These are phyloP conservation scores for Tetraneura akinire DNA, from an alignment of 1,140 invertebrate genomes.

Conservation along the genomic window DNA sequence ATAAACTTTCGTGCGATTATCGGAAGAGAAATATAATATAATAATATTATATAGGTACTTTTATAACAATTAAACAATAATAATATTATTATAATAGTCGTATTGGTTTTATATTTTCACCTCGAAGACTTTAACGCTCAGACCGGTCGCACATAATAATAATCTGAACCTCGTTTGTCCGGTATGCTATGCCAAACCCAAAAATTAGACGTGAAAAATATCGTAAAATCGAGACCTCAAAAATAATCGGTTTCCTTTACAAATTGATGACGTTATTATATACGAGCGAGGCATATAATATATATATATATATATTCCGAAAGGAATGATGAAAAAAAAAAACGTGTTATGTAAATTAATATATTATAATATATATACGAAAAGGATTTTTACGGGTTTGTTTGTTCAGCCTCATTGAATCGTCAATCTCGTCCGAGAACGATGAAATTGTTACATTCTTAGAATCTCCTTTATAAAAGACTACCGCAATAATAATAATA, in stretches of 20 bases:
- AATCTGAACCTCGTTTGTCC: conserved; percentile 23
- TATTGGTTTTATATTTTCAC: neutral
- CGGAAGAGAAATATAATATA: neutral
- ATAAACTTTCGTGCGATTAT: neutral
- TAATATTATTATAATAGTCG: neutral
- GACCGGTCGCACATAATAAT: conserved; percentile 4
- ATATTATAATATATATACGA: neutral
- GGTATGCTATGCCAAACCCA: neutral
- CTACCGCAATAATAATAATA: conserved; percentile 24
- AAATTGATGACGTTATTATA: conserved; percentile 50
- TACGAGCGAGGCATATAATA: no score
- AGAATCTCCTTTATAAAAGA: neutral
- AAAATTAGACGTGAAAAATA: conserved; percentile 29
- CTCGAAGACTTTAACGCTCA: conserved; percentile 23
- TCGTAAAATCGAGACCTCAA: conserved; percentile 13
- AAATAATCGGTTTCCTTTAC: conserved; percentile 40
- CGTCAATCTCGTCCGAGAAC: conserved; percentile 11
- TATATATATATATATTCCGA: neutral
- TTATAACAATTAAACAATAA: no score
- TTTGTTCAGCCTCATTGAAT: conserved; percentile 45
- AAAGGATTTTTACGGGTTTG: conserved; percentile 43
- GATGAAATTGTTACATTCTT: conserved; percentile 19
- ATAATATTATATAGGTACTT: no score
- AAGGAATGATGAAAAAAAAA: neutral
- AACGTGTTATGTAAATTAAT: conserved; percentile 47